Base-by-base conservation (phyloP, 2,113 vertebrate genomes). In the Origma solitaria region DNA sequence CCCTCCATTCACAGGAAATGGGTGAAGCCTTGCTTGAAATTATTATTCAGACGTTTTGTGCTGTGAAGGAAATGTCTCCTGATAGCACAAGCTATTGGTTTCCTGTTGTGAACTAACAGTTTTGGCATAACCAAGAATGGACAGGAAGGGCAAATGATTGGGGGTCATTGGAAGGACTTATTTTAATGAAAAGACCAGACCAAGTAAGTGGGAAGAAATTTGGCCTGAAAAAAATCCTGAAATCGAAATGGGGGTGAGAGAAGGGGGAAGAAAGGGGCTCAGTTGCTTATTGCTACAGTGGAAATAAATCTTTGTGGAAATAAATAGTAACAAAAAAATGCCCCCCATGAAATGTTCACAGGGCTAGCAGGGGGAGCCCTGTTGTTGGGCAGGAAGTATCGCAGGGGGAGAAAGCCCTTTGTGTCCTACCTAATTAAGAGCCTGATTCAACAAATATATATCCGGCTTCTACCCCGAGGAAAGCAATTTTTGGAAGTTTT, bases 41-140 rank as follows among this genome's bases (percentile, higher is more conserved):
- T 98, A 98, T 98, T 98, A 98, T 98, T 98, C 97, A 97, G 98
- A 98, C 97, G 58, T 98, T 98, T 98, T 98, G 98, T 97, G 96
- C 96, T 97, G 95, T 93, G 97, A 98, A 99, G 99, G 99, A 99
- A 99, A 98, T 94, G 97, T 98, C 98, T 99, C 98, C 98, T 97
- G 98, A 99, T 99, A 99, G 98, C 98, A 94, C 95, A 96, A 97
- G 97, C 98, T 98, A 97, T 98, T 98, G 97, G 98, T 98, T 99
- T 99, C 99, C 99, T 99, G 99, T 99, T 99, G 98, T 98, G 98
- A 97, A 96, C 96, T 83, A 97, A 97, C 97, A 97, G 92, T 95
- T 98, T 97, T 96, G 96, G 96, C 97, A 96, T 95, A 92, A 90
- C 91, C 97, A 96, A 90, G 91, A 89, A 86, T 58, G 91, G 76